phyloP scores from a whole-genome alignment of 2,888 invertebrate species.

The Listrodromus nycthemerus region DNA sequence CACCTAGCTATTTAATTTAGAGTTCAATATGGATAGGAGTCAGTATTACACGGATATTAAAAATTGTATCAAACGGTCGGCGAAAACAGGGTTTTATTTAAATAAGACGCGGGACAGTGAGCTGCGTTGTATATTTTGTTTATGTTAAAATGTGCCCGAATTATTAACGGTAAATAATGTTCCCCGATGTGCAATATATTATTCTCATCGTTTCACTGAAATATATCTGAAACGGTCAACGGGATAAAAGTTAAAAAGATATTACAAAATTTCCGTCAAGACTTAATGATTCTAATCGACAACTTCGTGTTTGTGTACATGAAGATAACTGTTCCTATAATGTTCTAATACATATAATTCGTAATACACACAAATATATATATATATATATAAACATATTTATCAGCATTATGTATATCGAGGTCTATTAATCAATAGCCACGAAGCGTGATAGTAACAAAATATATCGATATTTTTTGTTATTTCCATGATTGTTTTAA shows the following conservation, averaged over 20 bases:
- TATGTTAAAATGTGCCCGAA: neutral
- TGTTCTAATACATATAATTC: slow-evolving; percentile 15
- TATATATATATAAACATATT: neutral
- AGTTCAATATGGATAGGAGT: neutral
- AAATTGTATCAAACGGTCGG: neutral
- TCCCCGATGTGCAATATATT: slow-evolving; percentile 3
- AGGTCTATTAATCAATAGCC: neutral
- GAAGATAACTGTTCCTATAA: slow-evolving; percentile 12
- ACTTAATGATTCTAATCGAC: slow-evolving; percentile 7
- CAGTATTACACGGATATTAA: neutral
- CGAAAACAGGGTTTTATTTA: neutral
- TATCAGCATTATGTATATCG: neutral
- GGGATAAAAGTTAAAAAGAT: neutral
- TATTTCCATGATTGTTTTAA: neutral
- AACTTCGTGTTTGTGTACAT: slow-evolving; percentile 13
- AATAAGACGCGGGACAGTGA: neutral
- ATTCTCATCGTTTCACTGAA: neutral
- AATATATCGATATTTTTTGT: neutral
- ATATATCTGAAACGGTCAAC: neutral
- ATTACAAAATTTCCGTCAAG: slow-evolving; percentile 2
- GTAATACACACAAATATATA: neutral
- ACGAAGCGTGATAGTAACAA: neutral
- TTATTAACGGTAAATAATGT: neutral
- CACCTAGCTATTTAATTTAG: slow-evolving; percentile 36
- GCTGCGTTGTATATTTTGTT: slow-evolving; percentile 9